phyloP scores from a whole-genome alignment of 2,113 vertebrate genomes.

The Plecturocebus donacophilus region DNA sequence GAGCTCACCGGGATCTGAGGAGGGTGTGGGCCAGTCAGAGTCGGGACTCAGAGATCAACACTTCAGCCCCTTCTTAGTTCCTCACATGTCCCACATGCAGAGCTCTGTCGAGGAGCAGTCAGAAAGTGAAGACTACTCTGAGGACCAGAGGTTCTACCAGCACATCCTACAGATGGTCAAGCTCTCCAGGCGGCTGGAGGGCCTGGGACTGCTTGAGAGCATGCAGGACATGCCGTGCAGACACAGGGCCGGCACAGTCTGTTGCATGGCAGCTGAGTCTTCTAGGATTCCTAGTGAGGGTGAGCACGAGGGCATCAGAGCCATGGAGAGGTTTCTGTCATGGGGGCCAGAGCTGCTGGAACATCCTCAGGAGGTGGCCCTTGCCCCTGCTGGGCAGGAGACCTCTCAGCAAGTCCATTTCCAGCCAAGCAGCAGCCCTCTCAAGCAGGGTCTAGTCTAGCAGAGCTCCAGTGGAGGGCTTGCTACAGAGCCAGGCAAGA shows the following conservation, averaged over 20 bases:
- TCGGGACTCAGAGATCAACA: background rate
- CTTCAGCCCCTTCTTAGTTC: background rate
- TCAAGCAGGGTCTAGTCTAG: constrained; percentile 9
- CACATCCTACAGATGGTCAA: constrained; percentile 71
- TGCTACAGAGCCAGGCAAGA: background rate
- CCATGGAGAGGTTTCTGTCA: background rate
- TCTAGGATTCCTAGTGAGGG: constrained; percentile 29
- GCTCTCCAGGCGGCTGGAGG: constrained; percentile 60
- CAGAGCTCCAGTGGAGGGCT: background rate
- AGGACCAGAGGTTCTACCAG: constrained; percentile 67
- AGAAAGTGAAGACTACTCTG: constrained; percentile 65
- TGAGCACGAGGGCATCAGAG: background rate
- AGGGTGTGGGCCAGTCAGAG: background rate
- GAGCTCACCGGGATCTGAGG: background rate
- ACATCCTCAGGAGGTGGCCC: background rate
- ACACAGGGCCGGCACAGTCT: background rate
- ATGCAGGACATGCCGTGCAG: background rate
- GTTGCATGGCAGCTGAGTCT: background rate
- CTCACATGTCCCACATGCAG: background rate
- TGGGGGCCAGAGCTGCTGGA: background rate
- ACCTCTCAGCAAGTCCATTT: background rate
- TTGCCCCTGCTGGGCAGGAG: background rate
- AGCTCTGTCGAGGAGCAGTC: constrained; percentile 56
- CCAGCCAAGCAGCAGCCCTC: background rate
- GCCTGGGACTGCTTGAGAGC: background rate